Percentiles rank a stretch among this genome's conserved stretches.
Conservation (phyloP, 2,888 invertebrate species). For the Anthoptus insignis region DNA sequence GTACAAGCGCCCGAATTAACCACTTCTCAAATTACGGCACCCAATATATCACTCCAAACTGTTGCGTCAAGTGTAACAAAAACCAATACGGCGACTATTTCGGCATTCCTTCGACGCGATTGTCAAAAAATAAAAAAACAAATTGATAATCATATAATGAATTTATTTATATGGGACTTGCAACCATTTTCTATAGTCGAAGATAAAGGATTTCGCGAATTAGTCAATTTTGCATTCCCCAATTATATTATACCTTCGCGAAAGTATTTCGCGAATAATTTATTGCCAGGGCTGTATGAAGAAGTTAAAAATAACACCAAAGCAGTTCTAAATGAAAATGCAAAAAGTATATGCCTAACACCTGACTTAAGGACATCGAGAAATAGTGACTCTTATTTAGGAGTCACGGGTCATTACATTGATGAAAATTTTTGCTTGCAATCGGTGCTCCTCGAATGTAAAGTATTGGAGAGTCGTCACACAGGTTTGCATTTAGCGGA, state of each 20-base stretch:
- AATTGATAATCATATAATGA: constrained; percentile 25
- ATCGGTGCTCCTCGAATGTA: not conserved
- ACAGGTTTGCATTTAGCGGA: too few relatives aligned
- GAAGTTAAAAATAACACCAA: too few relatives aligned
- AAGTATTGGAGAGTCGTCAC: too few relatives aligned
- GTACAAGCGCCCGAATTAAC: not conserved
- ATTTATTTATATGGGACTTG: constrained; percentile 15
- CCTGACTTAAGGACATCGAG: too few relatives aligned
- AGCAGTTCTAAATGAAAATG: not conserved
- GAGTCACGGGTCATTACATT: too few relatives aligned
- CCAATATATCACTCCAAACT: not conserved
- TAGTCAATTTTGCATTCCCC: constrained; percentile 15
- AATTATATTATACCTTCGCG: constrained; percentile 10
- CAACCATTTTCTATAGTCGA: too few relatives aligned
- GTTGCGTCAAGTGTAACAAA: not conserved
- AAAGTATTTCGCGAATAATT: constrained; percentile 27
- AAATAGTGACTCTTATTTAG: too few relatives aligned
- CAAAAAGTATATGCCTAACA: constrained; percentile 38
- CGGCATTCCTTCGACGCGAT: not conserved
- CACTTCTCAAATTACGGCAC: not conserved
- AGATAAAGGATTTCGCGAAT: constrained; percentile 24
- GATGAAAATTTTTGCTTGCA: too few relatives aligned
- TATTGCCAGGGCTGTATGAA: too few relatives aligned
- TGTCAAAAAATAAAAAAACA: constrained; percentile 18
- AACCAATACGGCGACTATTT: not conserved